These are phyloP conservation scores for Pharmacophagus antenor DNA, from an alignment of 2,888 invertebrate species.

Conservation along the genomic window DNA sequence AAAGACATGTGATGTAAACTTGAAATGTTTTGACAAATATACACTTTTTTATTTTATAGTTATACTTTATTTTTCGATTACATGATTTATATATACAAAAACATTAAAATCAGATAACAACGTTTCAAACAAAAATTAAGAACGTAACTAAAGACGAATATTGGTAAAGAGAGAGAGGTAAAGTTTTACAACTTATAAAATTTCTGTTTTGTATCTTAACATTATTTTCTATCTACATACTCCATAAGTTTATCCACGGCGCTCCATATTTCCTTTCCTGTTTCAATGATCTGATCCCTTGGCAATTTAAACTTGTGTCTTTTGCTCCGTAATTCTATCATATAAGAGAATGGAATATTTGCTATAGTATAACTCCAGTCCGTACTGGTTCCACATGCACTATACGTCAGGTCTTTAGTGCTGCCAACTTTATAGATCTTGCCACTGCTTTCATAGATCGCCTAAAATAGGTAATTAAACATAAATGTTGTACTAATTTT, in stretches of 20 bases:
- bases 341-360: constrained; percentile 69
- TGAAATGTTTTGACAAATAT: neutral
- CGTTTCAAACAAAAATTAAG: neutral
- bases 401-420: constrained; percentile 69
- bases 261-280: constrained; percentile 60
- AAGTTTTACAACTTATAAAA: no score
- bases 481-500: no score
- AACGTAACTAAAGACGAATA: neutral
- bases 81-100: constrained; percentile 5
- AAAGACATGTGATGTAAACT: constrained; percentile 29
- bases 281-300: constrained; percentile 61
- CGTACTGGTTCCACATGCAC: constrained; percentile 68
- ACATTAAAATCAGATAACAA: neutral
- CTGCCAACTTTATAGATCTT: constrained; percentile 68
- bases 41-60: neutral
- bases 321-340: constrained; percentile 66
- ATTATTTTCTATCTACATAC: constrained; percentile 50
- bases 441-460: constrained; percentile 62
- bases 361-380: constrained; percentile 73
- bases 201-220: no score
- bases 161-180: neutral
- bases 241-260: constrained; percentile 62
- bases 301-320: constrained; percentile 63
- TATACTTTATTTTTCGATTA: constrained; percentile 3
- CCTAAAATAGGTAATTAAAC: constrained; percentile 52